Evolutionary conservation across 2,797 vertebrate genomes (phyloP).

Genomic region (Leucoraja ocellata): DNA sequence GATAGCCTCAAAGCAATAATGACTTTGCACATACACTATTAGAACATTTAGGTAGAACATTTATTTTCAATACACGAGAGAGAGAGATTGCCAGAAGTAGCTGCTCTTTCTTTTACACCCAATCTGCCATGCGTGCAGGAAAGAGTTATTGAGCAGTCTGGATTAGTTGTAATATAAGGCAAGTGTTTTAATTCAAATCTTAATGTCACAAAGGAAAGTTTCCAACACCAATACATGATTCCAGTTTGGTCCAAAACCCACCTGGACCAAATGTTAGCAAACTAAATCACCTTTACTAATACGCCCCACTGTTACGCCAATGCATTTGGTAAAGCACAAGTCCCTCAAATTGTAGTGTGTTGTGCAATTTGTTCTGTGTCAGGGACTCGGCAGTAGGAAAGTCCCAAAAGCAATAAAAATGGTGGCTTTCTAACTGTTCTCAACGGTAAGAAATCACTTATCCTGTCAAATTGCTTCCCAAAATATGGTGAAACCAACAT

Average conservation of each 20-base stretch:
- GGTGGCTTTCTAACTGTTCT: not conserved
- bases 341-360: not conserved
- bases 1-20: too few species aligned
- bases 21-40: too few species aligned
- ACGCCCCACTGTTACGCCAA: not conserved
- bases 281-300: not conserved
- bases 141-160: not conserved
- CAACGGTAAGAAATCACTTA: conserved; percentile 23
- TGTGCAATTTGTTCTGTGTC: not conserved
- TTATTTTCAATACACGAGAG: not conserved
- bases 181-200: not conserved
- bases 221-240: not conserved
- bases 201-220: not conserved
- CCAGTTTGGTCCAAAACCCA: not conserved
- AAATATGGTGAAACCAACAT: not conserved
- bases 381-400: not conserved
- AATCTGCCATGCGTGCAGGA: not conserved
- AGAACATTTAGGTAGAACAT: not conserved
- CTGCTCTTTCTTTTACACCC: not conserved
- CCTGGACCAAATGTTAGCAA: not conserved
- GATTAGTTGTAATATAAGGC: not conserved
- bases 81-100: not conserved
- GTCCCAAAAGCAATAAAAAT: not conserved
- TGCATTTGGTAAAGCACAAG: not conserved
- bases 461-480: conserved; percentile 22